These are phyloP conservation scores for Rhinogobius similis DNA, from an alignment of 2,113 vertebrate genomes.

Conservation along the genomic window DNA sequence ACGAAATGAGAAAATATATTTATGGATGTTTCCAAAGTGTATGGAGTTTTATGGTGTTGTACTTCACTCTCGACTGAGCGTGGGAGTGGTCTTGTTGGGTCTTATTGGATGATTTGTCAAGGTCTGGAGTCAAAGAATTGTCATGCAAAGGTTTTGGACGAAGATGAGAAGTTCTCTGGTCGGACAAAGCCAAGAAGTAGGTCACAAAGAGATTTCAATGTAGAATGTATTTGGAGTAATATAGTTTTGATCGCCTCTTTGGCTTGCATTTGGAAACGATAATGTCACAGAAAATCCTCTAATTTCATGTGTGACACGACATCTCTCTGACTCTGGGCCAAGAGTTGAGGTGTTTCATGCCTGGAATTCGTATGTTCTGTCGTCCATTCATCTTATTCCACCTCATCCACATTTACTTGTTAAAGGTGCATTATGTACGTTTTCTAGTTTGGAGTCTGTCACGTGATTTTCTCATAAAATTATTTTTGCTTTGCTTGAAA, in stretches of 20 bases:
- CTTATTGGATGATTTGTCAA: constrained; percentile 3
- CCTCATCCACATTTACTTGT: no score
- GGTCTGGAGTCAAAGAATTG: neutral
- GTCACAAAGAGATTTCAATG: neutral
- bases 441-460: no score
- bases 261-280: neutral
- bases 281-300: neutral
- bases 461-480: no score
- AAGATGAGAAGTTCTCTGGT: neutral
- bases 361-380: no score
- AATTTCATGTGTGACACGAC: no score
- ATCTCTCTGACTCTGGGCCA: no score
- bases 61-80: neutral
- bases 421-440: no score
- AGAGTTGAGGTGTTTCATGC: no score
- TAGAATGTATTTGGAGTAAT: neutral
- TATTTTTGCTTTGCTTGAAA: no score
- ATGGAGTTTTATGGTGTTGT: neutral
- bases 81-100: neutral
- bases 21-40: neutral
- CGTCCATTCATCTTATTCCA: no score
- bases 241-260: neutral
- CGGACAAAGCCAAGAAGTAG: neutral
- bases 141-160: neutral
- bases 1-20: constrained; percentile 1